Evolutionary conservation across 2,888 invertebrate species (phyloP).

Genomic region (Cosmopolites sordidus): DNA sequence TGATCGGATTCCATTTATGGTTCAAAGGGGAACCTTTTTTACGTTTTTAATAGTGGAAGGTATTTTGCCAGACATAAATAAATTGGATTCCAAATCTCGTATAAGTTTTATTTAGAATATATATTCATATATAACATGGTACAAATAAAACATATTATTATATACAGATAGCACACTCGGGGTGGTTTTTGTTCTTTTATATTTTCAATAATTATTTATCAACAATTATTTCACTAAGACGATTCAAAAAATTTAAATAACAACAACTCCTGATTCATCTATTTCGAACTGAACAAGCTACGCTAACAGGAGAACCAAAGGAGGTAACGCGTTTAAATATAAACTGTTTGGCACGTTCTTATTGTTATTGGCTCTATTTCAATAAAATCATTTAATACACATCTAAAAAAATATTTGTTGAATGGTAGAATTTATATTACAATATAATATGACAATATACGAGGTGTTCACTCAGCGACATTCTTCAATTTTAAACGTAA

Average conservation of each 20-base stretch:
- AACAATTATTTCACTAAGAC: constrained; percentile 18
- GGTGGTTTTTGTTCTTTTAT: constrained; percentile 3
- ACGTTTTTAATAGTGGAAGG: no score
- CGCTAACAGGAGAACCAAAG: background rate
- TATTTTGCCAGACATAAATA: no score
- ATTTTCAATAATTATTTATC: constrained; percentile 5
- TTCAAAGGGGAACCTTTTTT: no score
- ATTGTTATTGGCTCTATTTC: background rate
- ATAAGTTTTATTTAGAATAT: constrained; percentile 27
- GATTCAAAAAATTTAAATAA: constrained; percentile 17
- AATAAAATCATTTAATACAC: background rate
- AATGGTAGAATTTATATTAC: no score
- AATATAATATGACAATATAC: no score
- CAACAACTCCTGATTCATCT: constrained; percentile 15
- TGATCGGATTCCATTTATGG: no score
- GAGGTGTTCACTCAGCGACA: no score
- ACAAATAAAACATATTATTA: constrained; percentile 20
- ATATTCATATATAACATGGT: constrained; percentile 22
- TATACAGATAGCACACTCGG: constrained; percentile 14
- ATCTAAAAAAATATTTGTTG: no score
- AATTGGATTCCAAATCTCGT: constrained; percentile 24
- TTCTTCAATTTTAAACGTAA: no score
- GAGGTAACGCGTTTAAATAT: background rate
- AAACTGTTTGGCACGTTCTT: background rate
- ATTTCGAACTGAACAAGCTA: background rate